Evolutionary conservation across 2,888 invertebrate genomes (phyloP), one percentile per base, ranked within the genome.

Genomic region (Micoletzkya japonica): DNA sequence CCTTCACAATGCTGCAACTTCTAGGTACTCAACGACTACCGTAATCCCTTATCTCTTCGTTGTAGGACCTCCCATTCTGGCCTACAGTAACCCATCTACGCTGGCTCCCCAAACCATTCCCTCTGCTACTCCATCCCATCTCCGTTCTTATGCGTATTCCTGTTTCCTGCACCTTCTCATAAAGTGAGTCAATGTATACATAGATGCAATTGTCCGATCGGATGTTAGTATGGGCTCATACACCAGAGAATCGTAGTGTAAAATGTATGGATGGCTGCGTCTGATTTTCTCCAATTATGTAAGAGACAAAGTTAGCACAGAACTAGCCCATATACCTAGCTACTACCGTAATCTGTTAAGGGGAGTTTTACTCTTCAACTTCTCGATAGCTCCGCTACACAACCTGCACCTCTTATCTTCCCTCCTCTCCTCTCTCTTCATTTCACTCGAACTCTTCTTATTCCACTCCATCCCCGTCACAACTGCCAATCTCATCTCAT

Each of bases 401-500:
- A 6, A 26, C 2, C 30, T 66, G 0, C 64, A 66, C 37, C 52
- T 66, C 0, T n/a, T 66, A 1, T 17, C 54, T 6, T 54, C 54
- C 0, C 52, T 66, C 17, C 34, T 37, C 17, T 36, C 64, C 4
- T 52, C 36, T n/a, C n/a, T 34, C 14, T 66, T 32, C 3, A 30
- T 54, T 10, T 52, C 64, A 2, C 4, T 34, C 28, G 64, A 66
- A 28, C 6, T 66, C 1, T 52, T 52, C 34, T 20, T 66, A 32
- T 32, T 58, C n/a, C 44, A 30, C n/a, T 10, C 37, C n/a, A 36
- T 54, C 26, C 64, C 64, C 2, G 32, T 54, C 64, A 66, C 34
- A 30, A 66, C 64, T 4, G 20, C 64, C 2, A 66, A 66, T 28
- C 36, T 66, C 24, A 54, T 66, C 54, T 36, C 30, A 36, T 28